Base-by-base conservation (phyloP, 2,888 invertebrate species). In the Spialia ferax region DNA sequence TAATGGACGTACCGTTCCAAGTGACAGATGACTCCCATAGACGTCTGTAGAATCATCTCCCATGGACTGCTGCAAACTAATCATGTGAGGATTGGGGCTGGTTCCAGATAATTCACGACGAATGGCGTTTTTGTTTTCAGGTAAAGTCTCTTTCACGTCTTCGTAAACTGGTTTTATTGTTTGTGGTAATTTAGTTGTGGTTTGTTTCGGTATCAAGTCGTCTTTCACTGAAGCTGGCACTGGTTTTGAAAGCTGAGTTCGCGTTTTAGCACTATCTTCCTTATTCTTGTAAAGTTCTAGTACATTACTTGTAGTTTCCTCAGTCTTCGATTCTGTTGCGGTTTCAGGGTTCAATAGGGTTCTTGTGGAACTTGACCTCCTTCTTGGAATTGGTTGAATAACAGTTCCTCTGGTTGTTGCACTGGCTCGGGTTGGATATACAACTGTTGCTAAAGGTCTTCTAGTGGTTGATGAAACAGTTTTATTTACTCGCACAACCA, bases 11-110 rank as follows among this genome's bases (percentile, higher is more conserved):
- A 96, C 94, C 26, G 96, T 94, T 67, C 94, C 95, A 18, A 95
- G 95, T 0, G 95, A 95, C 13, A 95, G 84, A 23, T 96, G 95
- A 38, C 95, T 94, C 35, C 96, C 96, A 73, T 96, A 96, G 0
- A 96, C 95, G 75, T 96, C 96, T 1, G 95, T 94, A 3, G 95
- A 94, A 78, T 96, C 96, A 73, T 95, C 95, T 11, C 95, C 95
- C 20, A 93, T 87, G 0, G 95, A 95, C 78, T 96, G 96, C 73
- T 94, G 95, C 10, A 95, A 79, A 45, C 84, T 94, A 20, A 94
- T 80, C 86, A 95, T 91, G 70, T 95, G 95, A 63, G 95, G 94
- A 70, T 94, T 93, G 0, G 89, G 82, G 55, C 93, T 88, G n/a
- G 95, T 95, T 62, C 94, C 95, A 59, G 94, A 87, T 35, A 96